Evolutionary conservation across 2,797 vertebrate genomes (phyloP), one percentile per base, ranked within the genome.

Genomic region (Orestias chungarensis): DNA sequence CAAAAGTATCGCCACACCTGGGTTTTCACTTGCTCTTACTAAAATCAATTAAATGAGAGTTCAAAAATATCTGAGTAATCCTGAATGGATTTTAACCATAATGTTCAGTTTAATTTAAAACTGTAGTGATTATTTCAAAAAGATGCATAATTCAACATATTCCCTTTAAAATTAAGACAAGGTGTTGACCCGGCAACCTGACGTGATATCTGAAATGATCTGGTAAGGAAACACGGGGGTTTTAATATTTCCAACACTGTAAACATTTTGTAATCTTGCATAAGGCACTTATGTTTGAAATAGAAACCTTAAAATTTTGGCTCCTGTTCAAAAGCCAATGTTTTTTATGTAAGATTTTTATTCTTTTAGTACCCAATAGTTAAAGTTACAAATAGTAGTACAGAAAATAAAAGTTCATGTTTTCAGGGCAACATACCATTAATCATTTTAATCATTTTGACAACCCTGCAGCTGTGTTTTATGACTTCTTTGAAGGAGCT

Each of bases 391-490:
- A 29, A 46, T 18, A 29, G 42, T 12, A 42, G 23, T 46, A 12
- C 3, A 23, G 9, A 66, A 66, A 66, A 29, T 14, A 46, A 11
- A 0, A 31, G 31, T n/a, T 17, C 20, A 25, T n/a, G 29, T 42
- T 68, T 27, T 66, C 31, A 49, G 18, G 18, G 46, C 4, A 49
- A 35, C 31, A 49, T 64, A 27, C 18, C 17, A 27, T 68, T 31
- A 75, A 55, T 75, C 47, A 54, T 64, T 54, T 68, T 31, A 75
- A 55, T 75, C 47, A 54, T 64, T 54, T 64, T 17, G 42, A 25
- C n/a, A 25, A 15, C 57, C 47, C 38, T 44, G 47, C 57, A 44
- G 64, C 42, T 38, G 40, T 54, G 68, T 50, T 69, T 75, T 64
- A 47, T 18, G 42, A 57, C 66, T 25, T 20, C 64, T 25, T 38